Evolutionary conservation across 92 coral and sea anemone genomes (phyloP), one percentile per base, ranked within the genome.

Genomic region (Zoanthus sansibaricus): DNA sequence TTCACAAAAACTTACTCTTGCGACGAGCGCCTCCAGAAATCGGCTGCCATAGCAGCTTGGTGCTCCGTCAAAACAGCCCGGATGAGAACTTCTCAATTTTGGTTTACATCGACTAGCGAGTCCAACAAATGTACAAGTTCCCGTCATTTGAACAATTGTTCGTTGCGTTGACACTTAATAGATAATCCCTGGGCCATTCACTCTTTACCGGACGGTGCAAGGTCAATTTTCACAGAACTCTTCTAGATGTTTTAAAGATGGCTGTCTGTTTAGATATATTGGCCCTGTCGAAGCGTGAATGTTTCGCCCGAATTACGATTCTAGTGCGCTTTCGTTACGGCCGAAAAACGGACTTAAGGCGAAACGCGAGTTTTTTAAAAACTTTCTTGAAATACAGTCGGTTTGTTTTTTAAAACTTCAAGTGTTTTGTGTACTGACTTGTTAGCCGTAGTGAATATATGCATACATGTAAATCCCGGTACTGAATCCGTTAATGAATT

Each of bases 11-110:
- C 98, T 94, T 93, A 94, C 98, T 95, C 91, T 78, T 91, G 91
- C 59, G 94, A 72, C 31, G 92, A 86, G 56, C 89, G 88, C 15
- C 88, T 95, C 98, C 98, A 94, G 83, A 94, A 94, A 61, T 87
- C 93, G 44, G 98, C 86, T 94, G 94, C 92, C 49, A 77, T 91
- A 20, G 18, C 84, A 25, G 85, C 51, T 80, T 55, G 30, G 66
- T 20, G 75, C 58, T 37, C 52, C 20, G 69, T 17, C 75, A 80
- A 71, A 67, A 25, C 54, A 18, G n/a, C 4, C 25, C 44, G 72
- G 5, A 37, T 15, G 61, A 72, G 66, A 79, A 1, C 54, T 66
- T 48, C 67, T 44, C 4, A 76, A 31, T 20, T 8, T 54, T 76
- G 21, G 25, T 46, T 62, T 66, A 16, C 31, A 46, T 66, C 58